These are phyloP conservation scores for Scelioninae gen. 2 DNA, from an alignment of 2,888 invertebrate species.

Conservation along the genomic window DNA sequence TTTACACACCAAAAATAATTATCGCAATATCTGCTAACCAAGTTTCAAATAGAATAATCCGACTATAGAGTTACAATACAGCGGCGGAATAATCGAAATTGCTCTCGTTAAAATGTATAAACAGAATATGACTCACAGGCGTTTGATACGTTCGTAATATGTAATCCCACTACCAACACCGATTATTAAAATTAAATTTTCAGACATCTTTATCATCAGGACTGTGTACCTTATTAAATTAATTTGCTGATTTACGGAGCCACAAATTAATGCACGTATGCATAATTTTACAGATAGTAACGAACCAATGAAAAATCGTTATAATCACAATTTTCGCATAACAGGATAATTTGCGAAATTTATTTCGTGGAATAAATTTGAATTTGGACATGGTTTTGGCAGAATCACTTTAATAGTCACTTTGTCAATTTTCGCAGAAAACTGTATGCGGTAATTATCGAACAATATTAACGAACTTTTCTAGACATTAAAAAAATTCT, in stretches of 20 bases:
- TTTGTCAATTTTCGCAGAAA: background rate
- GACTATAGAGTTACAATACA: conserved; percentile 25
- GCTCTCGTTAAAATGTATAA: conserved; percentile 48
- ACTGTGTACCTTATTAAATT: conserved; percentile 16
- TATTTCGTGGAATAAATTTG: conserved; percentile 21
- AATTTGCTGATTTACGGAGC: conserved; percentile 18
- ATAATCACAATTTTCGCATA: background rate
- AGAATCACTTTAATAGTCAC: background rate
- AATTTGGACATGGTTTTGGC: conserved; percentile 17
- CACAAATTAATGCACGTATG: conserved; percentile 5
- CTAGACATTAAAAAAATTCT: too few species aligned
- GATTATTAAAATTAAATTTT: conserved; percentile 31
- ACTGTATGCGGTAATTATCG: too few species aligned
- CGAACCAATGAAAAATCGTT: conserved; percentile 6
- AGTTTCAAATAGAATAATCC: conserved; percentile 32
- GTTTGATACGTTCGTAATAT: conserved; percentile 37
- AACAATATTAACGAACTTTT: too few species aligned
- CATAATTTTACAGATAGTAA: conserved; percentile 10
- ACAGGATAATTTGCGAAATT: background rate
- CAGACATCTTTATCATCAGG: conserved; percentile 12
- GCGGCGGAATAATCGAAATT: conserved; percentile 36
- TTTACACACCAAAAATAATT: conserved; percentile 40
- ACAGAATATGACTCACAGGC: conserved; percentile 43
- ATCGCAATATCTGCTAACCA: conserved; percentile 1
- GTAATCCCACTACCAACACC: conserved; percentile 10